Evolutionary conservation across 2,113 vertebrate species (phyloP), one percentile per base, ranked within the genome.

Genomic region (Scopus umbretta): DNA sequence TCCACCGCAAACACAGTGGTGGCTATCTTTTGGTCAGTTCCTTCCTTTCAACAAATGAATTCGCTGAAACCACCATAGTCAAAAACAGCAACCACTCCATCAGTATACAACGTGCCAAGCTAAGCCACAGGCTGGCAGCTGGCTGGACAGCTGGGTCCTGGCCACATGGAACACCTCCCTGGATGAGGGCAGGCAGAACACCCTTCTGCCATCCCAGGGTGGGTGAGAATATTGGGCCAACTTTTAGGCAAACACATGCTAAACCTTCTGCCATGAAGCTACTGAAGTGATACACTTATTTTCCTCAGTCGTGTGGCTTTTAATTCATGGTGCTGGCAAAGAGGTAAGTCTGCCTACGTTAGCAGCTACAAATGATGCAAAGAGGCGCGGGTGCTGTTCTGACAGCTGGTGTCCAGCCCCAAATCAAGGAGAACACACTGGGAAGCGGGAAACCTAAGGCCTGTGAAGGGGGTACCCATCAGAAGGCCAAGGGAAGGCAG

Each of bases 1-100:
- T 34, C 40, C 32, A 38, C 45, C 1, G 0, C 53, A 75, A 65
- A 61, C 0, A 0, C 53, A 62, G 16, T 3, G 36, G 26, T 3
- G 5, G 29, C 22, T 67, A 5, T 15, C 13, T 73, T 81, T 73
- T 22, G 9, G 13, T 47, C 36, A 75, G 5, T 42, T 61, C 49
- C 22, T 78, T 40, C 50, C n/a, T 76, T 78, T 74, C 38, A 81
- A 32, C 11, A 38, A 21, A 42, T 49, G 10, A 34, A 66, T 65
- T 74, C 15, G 65, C 23, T n/a, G 29, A 42, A 66, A 20, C 4
- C 2, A 6, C 16, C 17, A 62, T 0, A 63, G 47, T 6, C 58
- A 53, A 86, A 80, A 78, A n/a, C n/a, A 68, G 32, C 45, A 58
- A 47, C 38, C 0, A 1, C 45, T 26, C 2, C 3, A 49, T 40